Evolutionary conservation across 1,140 invertebrate species (phyloP).

Genomic region (Neodiprion virginianus): DNA sequence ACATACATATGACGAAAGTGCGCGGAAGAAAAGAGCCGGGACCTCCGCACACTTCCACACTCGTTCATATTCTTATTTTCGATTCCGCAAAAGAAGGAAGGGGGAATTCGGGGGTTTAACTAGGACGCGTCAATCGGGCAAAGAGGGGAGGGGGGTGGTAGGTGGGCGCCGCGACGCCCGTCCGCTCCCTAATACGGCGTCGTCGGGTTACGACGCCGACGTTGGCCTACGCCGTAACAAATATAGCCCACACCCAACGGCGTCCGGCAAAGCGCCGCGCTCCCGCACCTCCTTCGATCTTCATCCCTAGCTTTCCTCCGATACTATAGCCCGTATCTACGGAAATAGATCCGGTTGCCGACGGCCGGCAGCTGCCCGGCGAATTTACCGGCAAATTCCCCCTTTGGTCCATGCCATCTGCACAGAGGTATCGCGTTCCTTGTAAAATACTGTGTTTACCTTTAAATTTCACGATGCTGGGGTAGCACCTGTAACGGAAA

Average conservation of each 20-base stretch:
- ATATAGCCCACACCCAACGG: conserved; percentile 47
- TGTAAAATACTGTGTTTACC: neutral
- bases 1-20: neutral
- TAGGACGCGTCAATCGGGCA: neutral
- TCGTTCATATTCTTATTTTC: neutral
- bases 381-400: conserved; percentile 22
- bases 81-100: neutral
- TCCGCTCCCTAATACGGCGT: conserved; percentile 59
- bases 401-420: neutral
- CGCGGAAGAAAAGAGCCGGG: neutral
- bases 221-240: conserved; percentile 46
- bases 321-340: conserved; percentile 5
- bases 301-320: conserved; percentile 26
- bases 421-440: neutral
- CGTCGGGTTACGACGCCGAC: conserved; percentile 35
- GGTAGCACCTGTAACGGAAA: too few species aligned
- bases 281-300: conserved; percentile 13
- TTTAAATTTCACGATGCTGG: neutral
- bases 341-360: neutral
- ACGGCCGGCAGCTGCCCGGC: neutral
- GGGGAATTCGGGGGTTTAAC: neutral
- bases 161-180: conserved; percentile 37
- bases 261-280: conserved; percentile 4
- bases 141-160: conserved; percentile 30
- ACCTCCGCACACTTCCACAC: neutral